Conservation (phyloP, 2,888 invertebrate genomes). For the Empis stercorea region DNA sequence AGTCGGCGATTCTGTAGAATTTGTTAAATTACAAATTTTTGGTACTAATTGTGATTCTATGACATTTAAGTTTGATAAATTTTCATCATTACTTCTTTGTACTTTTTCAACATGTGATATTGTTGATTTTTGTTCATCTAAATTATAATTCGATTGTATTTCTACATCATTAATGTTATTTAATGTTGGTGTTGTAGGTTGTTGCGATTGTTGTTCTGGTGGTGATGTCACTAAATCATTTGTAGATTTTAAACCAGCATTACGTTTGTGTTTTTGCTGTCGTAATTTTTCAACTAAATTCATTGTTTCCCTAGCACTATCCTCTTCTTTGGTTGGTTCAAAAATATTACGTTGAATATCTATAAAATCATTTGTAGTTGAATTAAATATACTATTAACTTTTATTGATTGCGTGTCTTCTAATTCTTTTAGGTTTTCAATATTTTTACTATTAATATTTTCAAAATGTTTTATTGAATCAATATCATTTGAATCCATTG, state of each 20-base stretch:
- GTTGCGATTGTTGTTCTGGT: neutral
- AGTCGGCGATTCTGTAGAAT: too few relatives aligned
- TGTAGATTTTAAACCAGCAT: neutral
- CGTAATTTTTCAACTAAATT: slow-evolving; percentile 74
- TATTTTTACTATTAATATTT: neutral
- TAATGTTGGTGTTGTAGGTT: neutral
- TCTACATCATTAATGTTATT: too few relatives aligned
- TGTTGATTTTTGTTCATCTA: too few relatives aligned
- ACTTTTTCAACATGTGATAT: neutral
- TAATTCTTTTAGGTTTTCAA: neutral
- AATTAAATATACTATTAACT: slow-evolving; percentile 5
- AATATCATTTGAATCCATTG: neutral
- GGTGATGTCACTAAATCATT: neutral
- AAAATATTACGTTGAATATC: neutral
- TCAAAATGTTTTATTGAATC: neutral
- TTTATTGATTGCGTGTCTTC: slow-evolving; percentile 5
- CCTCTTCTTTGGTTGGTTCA: slow-evolving; percentile 40
- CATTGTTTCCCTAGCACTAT: slow-evolving; percentile 66
- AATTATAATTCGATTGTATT: too few relatives aligned
- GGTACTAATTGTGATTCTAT: neutral
- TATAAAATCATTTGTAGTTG: slow-evolving; percentile 5
- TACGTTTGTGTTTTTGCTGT: slow-evolving; percentile 43
- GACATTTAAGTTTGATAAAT: neutral
- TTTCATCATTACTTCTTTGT: neutral
- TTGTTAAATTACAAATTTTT: too few relatives aligned